Evolutionary conservation across 2,888 invertebrate genomes (phyloP), one percentile per base, ranked within the genome.

Genomic region (Heliconius ethilla): DNA sequence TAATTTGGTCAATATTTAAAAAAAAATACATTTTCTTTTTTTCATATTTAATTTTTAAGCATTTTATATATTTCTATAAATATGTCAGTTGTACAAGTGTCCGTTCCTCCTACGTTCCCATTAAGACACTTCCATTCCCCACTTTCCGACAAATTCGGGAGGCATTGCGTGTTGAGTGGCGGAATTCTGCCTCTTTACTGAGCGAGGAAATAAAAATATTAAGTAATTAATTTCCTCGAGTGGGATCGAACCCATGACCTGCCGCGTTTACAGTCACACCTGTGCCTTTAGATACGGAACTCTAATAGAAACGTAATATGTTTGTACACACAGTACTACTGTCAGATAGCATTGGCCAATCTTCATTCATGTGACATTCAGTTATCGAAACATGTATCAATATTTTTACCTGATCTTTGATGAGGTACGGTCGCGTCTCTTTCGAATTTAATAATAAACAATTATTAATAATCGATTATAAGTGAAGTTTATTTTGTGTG

Each of bases 301-400:
- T 15, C 33, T 72, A 72, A 69, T 25, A 25, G 69, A 27, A 37
- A n/a, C n/a, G 33, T 59, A 22, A 70, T 72, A 13, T 37, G 40
- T 73, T 69, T 70, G 40, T 77, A 65, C 75, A 75, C 74, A n/a
- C 62, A 63, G 72, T 73, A 65, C 22, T 37, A 69, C 27, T 55
- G 63, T 33, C 73, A 79, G 80, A 81, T 80, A 80, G 76, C 79
- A 80, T 78, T 78, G 69, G 75, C 78, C 75, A 80, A 79, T 81
- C 80, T 81, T 63, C 76, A 66, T 76, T 9, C 67, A 76, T 37
- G 40, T 37, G 45, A 72, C 80, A 70, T 75, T 76, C 75, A 75
- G 62, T 65, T 74, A 73, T 66, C 59, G 40, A 62, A 37, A 70
- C 63, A 73, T 13, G 74, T 76, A 77, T 79, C 59, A 74, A 78